These are phyloP conservation scores for Paedocypris sp. DNA, from an alignment of 2,113 vertebrate species.

Conservation along the genomic window DNA sequence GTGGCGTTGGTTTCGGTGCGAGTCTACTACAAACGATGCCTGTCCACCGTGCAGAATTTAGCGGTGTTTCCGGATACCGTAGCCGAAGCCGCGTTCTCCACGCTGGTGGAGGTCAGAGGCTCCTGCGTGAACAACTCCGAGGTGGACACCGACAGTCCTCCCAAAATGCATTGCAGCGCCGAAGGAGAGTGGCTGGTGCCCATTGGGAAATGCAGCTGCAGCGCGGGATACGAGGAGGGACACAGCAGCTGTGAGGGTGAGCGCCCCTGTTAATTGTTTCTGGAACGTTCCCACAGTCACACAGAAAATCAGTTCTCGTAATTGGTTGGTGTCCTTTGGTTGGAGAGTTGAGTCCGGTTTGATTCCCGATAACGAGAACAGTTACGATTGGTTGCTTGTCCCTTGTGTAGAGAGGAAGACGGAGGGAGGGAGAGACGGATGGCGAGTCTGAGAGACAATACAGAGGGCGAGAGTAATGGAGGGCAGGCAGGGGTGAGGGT, in stretches of 20 bases:
- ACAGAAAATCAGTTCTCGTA: no score
- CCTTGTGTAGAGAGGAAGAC: no score
- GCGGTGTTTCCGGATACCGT: conserved; percentile 85
- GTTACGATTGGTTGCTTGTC: no score
- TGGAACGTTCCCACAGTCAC: no score
- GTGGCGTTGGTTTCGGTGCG: conserved; percentile 88
- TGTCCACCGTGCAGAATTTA: conserved; percentile 76
- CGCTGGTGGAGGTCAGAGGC: conserved; percentile 86
- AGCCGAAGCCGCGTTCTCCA: conserved; percentile 80
- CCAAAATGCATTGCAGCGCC: conserved; percentile 91
- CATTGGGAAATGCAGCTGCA: conserved; percentile 86
- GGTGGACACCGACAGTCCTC: conserved; percentile 76
- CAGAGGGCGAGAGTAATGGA: no score
- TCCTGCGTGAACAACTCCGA: conserved; percentile 81
- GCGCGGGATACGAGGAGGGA: conserved; percentile 87
- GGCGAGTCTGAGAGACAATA: no score
- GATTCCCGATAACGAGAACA: no score
- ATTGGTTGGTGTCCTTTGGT: no score
- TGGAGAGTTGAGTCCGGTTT: no score
- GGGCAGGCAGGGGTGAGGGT: no score
- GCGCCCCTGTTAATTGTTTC: no score
- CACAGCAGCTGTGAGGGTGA: conserved; percentile 90
- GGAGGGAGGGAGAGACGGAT: no score
- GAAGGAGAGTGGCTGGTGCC: conserved; percentile 96
- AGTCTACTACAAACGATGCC: conserved; percentile 92